phyloP scores from a whole-genome alignment of 2,888 invertebrate species.

The Chrysotoxum bicinctum region DNA sequence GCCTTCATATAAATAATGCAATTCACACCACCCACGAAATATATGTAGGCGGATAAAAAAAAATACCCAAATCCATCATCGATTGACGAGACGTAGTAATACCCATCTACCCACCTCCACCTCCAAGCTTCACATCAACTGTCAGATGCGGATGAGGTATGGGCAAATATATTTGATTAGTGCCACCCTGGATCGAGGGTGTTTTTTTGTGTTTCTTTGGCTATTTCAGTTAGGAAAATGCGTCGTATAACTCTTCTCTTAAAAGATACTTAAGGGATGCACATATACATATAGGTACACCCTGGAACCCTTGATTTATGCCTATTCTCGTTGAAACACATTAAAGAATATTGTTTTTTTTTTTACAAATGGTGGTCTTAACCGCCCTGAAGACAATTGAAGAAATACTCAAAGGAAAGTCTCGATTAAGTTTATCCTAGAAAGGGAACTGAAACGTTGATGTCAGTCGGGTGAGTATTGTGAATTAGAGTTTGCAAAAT shows the following conservation, averaged over 20 bases:
- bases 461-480: too few species aligned
- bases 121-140: conserved; percentile 42
- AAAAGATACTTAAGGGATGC: conserved; percentile 31
- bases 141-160: conserved; percentile 57
- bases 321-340: too few species aligned
- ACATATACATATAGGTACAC: background rate
- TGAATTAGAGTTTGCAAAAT: too few species aligned
- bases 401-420: too few species aligned
- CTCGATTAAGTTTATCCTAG: too few species aligned
- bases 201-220: conserved; percentile 20
- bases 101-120: background rate
- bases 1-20: conserved; percentile 70
- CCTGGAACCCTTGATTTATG: too few species aligned
- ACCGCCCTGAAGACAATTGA: too few species aligned
- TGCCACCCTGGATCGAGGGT: conserved; percentile 48
- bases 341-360: too few species aligned
- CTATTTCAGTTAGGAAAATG: conserved; percentile 50
- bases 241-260: conserved; percentile 56
- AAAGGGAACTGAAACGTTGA: too few species aligned
- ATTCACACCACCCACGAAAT: conserved; percentile 62
- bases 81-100: conserved; percentile 59
- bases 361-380: too few species aligned
- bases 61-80: conserved; percentile 64
- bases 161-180: conserved; percentile 63
- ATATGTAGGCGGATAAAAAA: background rate